Evolutionary conservation across 2,113 vertebrate species (phyloP).

Genomic region (Gallinago paraguaiae): DNA sequence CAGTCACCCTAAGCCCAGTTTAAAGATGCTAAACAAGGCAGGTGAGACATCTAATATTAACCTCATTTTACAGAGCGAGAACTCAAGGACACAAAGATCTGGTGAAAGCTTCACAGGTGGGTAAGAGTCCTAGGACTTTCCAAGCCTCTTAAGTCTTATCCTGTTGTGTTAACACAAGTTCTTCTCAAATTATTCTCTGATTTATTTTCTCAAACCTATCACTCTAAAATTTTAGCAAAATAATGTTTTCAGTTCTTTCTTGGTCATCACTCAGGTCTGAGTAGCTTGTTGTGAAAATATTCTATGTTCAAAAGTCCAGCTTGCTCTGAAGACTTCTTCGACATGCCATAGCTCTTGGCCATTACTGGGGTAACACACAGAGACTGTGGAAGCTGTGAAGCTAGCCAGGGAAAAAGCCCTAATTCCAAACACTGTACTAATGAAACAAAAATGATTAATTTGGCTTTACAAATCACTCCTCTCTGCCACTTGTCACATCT

Average conservation of each 20-base stretch:
- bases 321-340: neutral
- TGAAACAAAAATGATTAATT: neutral
- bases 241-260: neutral
- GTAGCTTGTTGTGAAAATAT: neutral
- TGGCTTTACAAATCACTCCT: neutral
- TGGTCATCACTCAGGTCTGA: neutral
- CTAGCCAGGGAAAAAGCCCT: neutral
- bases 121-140: neutral
- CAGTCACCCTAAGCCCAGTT: neutral
- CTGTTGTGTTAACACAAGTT: neutral
- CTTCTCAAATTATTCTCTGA: neutral
- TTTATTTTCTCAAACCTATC: neutral
- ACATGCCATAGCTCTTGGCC: neutral
- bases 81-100: neutral
- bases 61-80: neutral
- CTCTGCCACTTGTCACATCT: neutral
- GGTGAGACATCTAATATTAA: neutral
- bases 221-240: neutral
- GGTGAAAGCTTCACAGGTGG: neutral
- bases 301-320: neutral
- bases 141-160: neutral
- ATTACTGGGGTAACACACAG: neutral
- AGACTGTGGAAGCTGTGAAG: neutral
- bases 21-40: neutral
- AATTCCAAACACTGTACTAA: neutral